phyloP scores from a whole-genome alignment of 1,140 invertebrate genomes.

The Hesperophylax magnus region DNA sequence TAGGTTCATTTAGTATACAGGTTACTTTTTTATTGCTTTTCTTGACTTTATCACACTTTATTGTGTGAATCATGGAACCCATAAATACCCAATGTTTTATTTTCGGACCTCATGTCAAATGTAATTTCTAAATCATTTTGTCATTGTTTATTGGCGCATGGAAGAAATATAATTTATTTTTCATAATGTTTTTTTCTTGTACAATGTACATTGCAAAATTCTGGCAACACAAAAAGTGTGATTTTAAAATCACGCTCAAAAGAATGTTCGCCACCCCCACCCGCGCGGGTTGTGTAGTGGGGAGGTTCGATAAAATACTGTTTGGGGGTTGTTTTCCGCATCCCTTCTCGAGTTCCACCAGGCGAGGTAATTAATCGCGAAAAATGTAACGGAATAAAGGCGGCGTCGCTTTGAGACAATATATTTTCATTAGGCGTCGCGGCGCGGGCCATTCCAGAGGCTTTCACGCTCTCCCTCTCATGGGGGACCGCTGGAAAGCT shows the following conservation, averaged over 20 bases:
- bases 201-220: too few species aligned
- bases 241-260: slow-evolving; percentile 4
- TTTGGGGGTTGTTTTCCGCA: not conserved
- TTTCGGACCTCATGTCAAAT: not conserved
- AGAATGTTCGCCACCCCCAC: not conserved
- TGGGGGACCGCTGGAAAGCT: slow-evolving; percentile 6
- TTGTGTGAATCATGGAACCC: too few species aligned
- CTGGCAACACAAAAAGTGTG: not conserved
- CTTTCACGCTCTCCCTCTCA: slow-evolving; percentile 13
- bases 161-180: too few species aligned
- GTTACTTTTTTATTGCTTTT: too few species aligned
- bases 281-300: not conserved
- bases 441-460: slow-evolving; percentile 43
- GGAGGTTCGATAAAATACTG: too few species aligned
- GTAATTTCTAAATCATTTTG: not conserved
- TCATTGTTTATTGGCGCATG: not conserved
- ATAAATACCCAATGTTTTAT: too few species aligned
- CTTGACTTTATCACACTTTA: too few species aligned
- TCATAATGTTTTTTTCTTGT: too few species aligned
- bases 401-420: slow-evolving; percentile 43
- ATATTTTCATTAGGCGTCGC: slow-evolving; percentile 56
- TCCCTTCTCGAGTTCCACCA: slow-evolving; percentile 43
- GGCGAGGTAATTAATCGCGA: slow-evolving; percentile 57
- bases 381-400: slow-evolving; percentile 52
- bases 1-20: too few species aligned